These are phyloP conservation scores for Vombatus ursinus DNA, from an alignment of 2,113 vertebrate species.

Conservation along the genomic window DNA sequence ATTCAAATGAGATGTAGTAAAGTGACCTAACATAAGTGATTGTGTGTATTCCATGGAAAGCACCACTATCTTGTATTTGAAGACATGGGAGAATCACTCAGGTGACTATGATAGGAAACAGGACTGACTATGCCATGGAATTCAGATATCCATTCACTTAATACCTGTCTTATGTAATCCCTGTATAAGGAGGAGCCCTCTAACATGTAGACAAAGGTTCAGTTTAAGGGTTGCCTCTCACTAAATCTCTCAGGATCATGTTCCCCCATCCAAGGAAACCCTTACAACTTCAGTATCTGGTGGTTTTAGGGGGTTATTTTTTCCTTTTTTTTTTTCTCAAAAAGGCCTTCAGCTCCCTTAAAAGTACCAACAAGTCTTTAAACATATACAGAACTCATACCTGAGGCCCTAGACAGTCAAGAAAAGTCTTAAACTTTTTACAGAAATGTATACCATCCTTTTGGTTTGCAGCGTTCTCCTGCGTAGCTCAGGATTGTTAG, in stretches of 20 bases:
- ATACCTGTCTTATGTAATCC: slow-evolving; percentile 12
- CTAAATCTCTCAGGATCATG: background rate
- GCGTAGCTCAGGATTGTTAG: background rate
- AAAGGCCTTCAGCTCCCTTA: background rate
- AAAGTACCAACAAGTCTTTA: background rate
- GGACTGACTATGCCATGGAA: background rate
- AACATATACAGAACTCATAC: background rate
- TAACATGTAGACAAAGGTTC: background rate
- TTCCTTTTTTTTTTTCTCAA: background rate
- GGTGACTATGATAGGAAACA: slow-evolving; percentile 28
- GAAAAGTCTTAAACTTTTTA: background rate
- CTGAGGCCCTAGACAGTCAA: background rate
- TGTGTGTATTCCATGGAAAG: background rate
- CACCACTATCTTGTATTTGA: slow-evolving; percentile 30
- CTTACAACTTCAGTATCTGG: background rate
- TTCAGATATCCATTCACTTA: slow-evolving; percentile 14
- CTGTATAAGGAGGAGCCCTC: background rate
- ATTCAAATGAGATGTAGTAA: background rate
- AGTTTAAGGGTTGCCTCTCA: background rate
- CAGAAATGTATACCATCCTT: background rate
- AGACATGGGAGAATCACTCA: slow-evolving; percentile 6
- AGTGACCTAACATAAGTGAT: slow-evolving; percentile 9
- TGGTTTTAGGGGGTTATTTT: background rate
- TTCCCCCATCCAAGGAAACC: background rate
- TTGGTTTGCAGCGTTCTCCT: background rate